Evolutionary conservation across 2,113 vertebrate genomes (phyloP), one percentile per base, ranked within the genome.

Genomic region (Charina bottae): DNA sequence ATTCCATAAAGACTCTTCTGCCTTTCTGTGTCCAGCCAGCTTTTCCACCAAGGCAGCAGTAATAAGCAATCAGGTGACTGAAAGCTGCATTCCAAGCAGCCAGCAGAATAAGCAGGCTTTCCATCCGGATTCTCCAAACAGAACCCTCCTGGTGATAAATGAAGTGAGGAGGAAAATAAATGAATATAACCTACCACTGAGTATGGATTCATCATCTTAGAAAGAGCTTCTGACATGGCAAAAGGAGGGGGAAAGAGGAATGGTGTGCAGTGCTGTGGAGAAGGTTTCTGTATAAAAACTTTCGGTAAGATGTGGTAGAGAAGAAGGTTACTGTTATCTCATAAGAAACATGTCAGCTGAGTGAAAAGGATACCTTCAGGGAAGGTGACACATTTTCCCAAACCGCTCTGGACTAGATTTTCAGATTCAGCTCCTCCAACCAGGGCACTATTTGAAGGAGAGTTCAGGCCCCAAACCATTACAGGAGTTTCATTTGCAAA

Each of bases 111-210:
- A 96, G 94, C 11, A 0, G 95, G 91, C 92, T 95, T 96, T 89
- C 87, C 90, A 94, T 95, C 92, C 93, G 94, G 96, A 96, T 96
- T 95, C 95, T 93, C 91, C 94, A 92, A 94, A 93, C 78, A 92
- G 92, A 93, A 58, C 91, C 91, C 62, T 96, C 90, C 4, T n/a
- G 0, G 0, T 96, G 97, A 97, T 95, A 97, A 97, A 97, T 97
- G 96, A 95, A 94, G 84, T 96, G 92, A 90, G 95, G 94, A 96
- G 68, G 62, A 96, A 96, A 96, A 97, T 64, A 95, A 96, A 97
- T 96, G 93, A 95, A 95, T 96, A 92, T 92, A 97, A 94, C 94
- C 93, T 91, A 91, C 93, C 85, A 85, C 93, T 93, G 92, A 4
- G 60, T 91, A 90, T 92, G 93, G 95, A 94, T 96, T 95, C 95